phyloP scores from a whole-genome alignment of 2,797 vertebrate species.

The Eulemur rubriventer region DNA sequence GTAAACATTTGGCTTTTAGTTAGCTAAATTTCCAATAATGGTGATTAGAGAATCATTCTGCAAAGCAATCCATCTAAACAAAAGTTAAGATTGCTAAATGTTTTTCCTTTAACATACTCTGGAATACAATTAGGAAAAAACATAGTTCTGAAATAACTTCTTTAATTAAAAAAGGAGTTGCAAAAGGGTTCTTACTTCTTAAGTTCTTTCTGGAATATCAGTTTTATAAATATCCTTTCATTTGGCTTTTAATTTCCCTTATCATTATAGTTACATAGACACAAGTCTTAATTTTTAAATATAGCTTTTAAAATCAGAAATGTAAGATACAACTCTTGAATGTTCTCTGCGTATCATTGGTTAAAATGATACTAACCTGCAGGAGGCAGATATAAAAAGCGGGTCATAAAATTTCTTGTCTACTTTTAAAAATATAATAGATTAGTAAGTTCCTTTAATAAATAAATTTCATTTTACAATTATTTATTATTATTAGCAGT shows the following conservation, averaged over 20 bases:
- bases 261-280: conserved; percentile 36
- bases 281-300: conserved; percentile 46
- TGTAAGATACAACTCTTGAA: neutral
- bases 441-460: conserved; percentile 22
- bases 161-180: neutral
- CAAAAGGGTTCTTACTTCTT: conserved; percentile 9
- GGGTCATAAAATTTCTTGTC: conserved; percentile 8
- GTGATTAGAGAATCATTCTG: conserved; percentile 15
- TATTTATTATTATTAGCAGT: conserved; percentile 15
- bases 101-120: neutral
- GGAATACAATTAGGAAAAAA: neutral
- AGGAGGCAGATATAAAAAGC: conserved; percentile 25
- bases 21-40: neutral
- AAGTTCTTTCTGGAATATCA: conserved; percentile 33
- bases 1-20: neutral
- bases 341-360: conserved; percentile 34
- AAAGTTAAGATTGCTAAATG: conserved; percentile 23
- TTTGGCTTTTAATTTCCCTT: conserved; percentile 50
- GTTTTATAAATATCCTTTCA: conserved; percentile 49
- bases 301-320: conserved; percentile 39
- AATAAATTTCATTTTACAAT: conserved; percentile 39
- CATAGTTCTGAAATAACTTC: conserved; percentile 21
- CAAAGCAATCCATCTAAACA: conserved; percentile 32
- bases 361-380: conserved; percentile 27
- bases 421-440: conserved; percentile 11